A percentile compares a stretch with the other conserved stretches of the same genome.
phyloP scores from a whole-genome alignment of 2,888 invertebrate genomes.

The Heliothis peltigera region DNA sequence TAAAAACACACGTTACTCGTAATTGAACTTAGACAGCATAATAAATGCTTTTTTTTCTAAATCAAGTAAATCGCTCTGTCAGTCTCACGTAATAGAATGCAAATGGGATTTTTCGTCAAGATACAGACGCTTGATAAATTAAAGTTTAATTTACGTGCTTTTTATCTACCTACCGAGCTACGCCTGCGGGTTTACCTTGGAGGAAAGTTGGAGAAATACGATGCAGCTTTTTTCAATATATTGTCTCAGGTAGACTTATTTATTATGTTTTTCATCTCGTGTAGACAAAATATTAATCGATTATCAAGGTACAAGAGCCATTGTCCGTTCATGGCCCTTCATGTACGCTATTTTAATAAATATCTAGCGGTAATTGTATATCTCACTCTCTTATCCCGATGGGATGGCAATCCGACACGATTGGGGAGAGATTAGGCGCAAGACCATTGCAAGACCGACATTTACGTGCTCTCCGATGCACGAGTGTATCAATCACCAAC shows the following conservation, averaged over 20 bases:
- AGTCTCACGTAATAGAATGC: conserved; percentile 69
- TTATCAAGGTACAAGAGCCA: no score
- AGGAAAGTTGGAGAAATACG: conserved; percentile 46
- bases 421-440: no score
- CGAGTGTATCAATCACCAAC: no score
- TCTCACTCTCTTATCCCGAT: no score
- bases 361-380: no score
- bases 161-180: conserved; percentile 29
- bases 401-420: no score
- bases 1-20: conserved; percentile 39
- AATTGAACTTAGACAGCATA: conserved; percentile 57
- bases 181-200: conserved; percentile 37
- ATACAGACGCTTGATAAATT: conserved; percentile 62
- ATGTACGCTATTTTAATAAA: background rate
- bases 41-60: conserved; percentile 62
- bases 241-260: conserved; percentile 22
- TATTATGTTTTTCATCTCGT: conserved; percentile 11
- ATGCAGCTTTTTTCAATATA: conserved; percentile 18
- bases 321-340: background rate
- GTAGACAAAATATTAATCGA: no score
- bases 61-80: conserved; percentile 69
- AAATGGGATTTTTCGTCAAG: conserved; percentile 65
- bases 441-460: no score
- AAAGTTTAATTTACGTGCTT: conserved; percentile 58
- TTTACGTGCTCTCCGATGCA: no score